A percentile compares a stretch with the other conserved stretches of the same genome.
These are phyloP conservation scores for Drosophila sturtevanti DNA, from an alignment of 1,140 invertebrate genomes.

Conservation along the genomic window DNA sequence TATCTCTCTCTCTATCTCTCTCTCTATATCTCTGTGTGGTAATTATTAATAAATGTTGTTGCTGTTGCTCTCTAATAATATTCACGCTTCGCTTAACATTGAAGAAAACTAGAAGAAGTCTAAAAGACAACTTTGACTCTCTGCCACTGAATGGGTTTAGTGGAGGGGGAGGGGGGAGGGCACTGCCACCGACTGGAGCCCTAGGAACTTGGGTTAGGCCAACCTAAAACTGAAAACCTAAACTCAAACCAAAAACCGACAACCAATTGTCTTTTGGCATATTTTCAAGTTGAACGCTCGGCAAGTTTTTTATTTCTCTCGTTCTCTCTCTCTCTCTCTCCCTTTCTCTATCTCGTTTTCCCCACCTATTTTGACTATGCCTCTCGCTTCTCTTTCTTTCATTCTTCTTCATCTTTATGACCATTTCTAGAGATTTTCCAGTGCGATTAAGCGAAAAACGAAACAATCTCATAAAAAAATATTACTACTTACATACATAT, in stretches of 20 bases:
- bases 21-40: slow-evolving; percentile 43
- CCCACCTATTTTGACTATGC: background rate
- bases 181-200: slow-evolving; percentile 36
- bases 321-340: slow-evolving; percentile 17
- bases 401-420: slow-evolving; percentile 17
- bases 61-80: slow-evolving; percentile 67
- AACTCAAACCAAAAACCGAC: slow-evolving; percentile 39
- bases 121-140: slow-evolving; percentile 13
- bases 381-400: slow-evolving; percentile 8
- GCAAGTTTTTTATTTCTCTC: slow-evolving; percentile 26
- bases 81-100: slow-evolving; percentile 75
- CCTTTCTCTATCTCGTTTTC: slow-evolving; percentile 14
- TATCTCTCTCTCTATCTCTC: background rate
- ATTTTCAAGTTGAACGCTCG: slow-evolving; percentile 80
- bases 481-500: slow-evolving; percentile 20
- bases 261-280: slow-evolving; percentile 80
- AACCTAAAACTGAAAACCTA: slow-evolving; percentile 19
- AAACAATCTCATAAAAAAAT: slow-evolving; percentile 76
- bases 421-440: slow-evolving; percentile 73
- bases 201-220: slow-evolving; percentile 59
- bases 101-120: slow-evolving; percentile 63
- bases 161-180: background rate
- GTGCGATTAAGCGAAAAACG: slow-evolving; percentile 76
- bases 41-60: slow-evolving; percentile 78
- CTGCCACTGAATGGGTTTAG: slow-evolving; percentile 7